Percentiles rank a stretch among this genome's conserved stretches.
phyloP scores from a whole-genome alignment of 2,888 invertebrate species.

The Lingula anatina region DNA sequence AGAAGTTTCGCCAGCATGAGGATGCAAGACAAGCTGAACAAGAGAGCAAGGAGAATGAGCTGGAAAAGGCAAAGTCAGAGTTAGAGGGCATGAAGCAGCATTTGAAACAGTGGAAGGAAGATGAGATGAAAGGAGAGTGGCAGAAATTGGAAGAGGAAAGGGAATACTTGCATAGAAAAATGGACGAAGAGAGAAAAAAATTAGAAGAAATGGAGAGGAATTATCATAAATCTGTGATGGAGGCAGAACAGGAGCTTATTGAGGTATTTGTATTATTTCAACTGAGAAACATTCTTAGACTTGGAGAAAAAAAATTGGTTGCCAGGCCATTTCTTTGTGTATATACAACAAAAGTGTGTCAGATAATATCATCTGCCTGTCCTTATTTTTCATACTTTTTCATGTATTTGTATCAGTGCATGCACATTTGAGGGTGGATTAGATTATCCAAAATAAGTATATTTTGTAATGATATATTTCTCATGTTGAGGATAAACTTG shows the following conservation, averaged over 20 bases:
- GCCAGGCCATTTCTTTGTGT: too few species aligned
- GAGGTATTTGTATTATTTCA: too few species aligned
- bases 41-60: constrained; percentile 32
- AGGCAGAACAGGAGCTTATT: constrained; percentile 10
- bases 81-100: constrained; percentile 12
- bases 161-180: neutral
- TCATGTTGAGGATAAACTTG: too few species aligned
- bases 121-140: neutral
- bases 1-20: constrained; percentile 48
- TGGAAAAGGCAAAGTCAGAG: constrained; percentile 24
- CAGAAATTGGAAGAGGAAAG: neutral
- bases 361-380: too few species aligned
- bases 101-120: neutral
- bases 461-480: too few species aligned
- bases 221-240: neutral
- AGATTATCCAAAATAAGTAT: too few species aligned
- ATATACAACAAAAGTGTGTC: too few species aligned
- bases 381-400: too few species aligned
- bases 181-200: neutral
- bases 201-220: neutral
- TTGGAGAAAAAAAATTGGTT: too few species aligned
- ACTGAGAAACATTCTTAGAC: too few species aligned
- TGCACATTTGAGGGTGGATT: too few species aligned
- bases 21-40: constrained; percentile 61
- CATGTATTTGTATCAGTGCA: too few species aligned